Percentiles rank a stretch among this genome's conserved stretches.
Evolutionary conservation across 2,113 vertebrate species (phyloP).

Genomic region (Rhea americana): DNA sequence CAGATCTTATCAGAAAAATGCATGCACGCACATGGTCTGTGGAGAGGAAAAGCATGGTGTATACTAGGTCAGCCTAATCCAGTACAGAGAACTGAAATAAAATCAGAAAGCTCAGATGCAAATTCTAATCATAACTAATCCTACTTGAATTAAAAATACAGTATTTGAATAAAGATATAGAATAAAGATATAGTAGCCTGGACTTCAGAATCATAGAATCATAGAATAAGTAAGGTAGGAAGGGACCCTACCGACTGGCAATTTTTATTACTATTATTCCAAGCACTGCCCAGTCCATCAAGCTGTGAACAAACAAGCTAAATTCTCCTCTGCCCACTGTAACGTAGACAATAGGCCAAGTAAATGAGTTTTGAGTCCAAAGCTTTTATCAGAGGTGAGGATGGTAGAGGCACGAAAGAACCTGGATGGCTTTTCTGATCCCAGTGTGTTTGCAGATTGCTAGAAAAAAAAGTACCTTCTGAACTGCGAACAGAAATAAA

Average conservation of each 20-base stretch:
- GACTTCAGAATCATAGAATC: too few species aligned
- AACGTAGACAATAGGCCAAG: neutral
- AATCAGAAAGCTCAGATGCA: neutral
- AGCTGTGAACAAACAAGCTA: neutral
- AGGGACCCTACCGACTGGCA: neutral
- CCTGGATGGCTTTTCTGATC: neutral
- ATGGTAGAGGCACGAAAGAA: neutral
- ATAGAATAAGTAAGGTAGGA: too few species aligned
- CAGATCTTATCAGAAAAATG: neutral
- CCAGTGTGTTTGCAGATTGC: neutral
- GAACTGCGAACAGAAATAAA: neutral
- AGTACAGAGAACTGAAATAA: neutral
- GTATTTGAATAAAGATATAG: constrained; percentile 1
- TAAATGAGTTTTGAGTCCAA: neutral
- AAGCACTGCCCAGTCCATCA: neutral
- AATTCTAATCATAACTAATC: constrained; percentile 2
- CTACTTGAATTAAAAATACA: neutral
- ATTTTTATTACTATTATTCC: neutral
- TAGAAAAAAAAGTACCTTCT: neutral
- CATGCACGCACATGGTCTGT: neutral
- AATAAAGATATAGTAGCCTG: too few species aligned
- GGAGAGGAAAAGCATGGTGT: neutral
- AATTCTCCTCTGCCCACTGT: neutral
- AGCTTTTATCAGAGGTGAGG: neutral
- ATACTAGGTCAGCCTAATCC: neutral